Conservation (phyloP, 2,888 invertebrate genomes). For the Conops quadrifasciatus region DNA sequence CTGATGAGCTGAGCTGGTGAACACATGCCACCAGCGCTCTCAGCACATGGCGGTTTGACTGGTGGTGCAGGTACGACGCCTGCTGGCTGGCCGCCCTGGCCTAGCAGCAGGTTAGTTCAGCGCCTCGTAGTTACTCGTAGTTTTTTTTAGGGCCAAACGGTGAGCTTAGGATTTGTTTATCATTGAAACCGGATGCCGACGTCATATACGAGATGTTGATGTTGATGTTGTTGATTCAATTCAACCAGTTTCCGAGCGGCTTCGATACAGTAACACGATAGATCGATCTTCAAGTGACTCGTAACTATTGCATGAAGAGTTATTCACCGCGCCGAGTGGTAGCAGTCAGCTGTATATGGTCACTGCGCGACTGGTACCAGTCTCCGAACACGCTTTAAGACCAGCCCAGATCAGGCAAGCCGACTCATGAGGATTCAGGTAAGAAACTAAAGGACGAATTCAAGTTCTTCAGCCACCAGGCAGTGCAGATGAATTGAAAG, state of each 20-base stretch:
- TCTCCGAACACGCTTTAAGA: too few species aligned
- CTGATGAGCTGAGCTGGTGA: slow-evolving; percentile 39
- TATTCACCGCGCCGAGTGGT: too few species aligned
- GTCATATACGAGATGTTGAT: slow-evolving; percentile 5
- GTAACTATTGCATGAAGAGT: too few species aligned
- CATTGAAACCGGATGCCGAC: slow-evolving; percentile 26
- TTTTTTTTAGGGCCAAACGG: slow-evolving; percentile 43
- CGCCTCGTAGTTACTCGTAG: slow-evolving; percentile 18
- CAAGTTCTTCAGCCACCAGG: too few species aligned
- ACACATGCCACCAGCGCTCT: slow-evolving; percentile 33
- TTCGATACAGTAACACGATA: background rate
- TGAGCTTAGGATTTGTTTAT: slow-evolving; percentile 37
- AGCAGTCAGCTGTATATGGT: too few species aligned
- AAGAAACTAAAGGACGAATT: too few species aligned
- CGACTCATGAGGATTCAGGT: too few species aligned
- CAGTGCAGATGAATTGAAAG: too few species aligned
- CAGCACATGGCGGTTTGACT: slow-evolving; percentile 48
- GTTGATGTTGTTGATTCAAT: slow-evolving; percentile 24
- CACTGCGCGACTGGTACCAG: too few species aligned
- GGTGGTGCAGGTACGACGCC: slow-evolving; percentile 34
- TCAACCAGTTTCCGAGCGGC: slow-evolving; percentile 26
- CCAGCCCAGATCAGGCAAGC: too few species aligned
- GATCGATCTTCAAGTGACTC: too few species aligned
- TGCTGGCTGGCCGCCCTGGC: background rate
- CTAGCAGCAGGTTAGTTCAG: background rate